These are phyloP conservation scores for Cathartes aura DNA, from an alignment of 2,113 vertebrate genomes.

Conservation along the genomic window DNA sequence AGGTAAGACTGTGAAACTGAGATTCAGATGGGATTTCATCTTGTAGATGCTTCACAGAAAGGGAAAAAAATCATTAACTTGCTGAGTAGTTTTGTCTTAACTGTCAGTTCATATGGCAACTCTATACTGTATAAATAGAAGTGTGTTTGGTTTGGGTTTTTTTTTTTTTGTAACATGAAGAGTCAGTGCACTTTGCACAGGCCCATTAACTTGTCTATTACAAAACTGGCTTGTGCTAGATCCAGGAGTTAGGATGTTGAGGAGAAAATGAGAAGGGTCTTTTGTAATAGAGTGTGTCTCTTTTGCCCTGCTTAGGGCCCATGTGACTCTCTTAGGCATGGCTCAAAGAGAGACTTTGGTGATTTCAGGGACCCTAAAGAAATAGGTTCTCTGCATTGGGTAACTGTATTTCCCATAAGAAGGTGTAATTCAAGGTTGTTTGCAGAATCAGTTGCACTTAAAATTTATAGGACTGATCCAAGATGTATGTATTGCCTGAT, in stretches of 20 bases:
- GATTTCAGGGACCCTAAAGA: background rate
- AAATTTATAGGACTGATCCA: background rate
- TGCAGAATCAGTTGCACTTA: background rate
- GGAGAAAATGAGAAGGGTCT: background rate
- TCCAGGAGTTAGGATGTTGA: background rate
- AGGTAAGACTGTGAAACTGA: background rate
- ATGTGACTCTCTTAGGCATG: background rate
- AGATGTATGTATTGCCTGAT: background rate
- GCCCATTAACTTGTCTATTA: background rate
- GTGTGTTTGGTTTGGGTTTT: background rate
- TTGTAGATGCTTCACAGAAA: background rate
- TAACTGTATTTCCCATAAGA: background rate
- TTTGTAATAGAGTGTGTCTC: background rate
- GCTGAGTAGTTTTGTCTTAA: background rate
- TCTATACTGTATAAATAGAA: background rate
- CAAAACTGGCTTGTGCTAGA: conserved; percentile 6
- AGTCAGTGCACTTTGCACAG: background rate
- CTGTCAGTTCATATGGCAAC: background rate
- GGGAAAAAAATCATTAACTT: background rate
- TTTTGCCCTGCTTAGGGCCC: background rate
- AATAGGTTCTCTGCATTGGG: background rate
- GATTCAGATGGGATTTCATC: background rate
- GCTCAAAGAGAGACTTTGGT: background rate
- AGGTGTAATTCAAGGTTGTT: background rate
- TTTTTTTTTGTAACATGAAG: background rate